A percentile compares a stretch with the other conserved stretches of the same genome.
Evolutionary conservation across 2,113 vertebrate species (phyloP).

Genomic region (Stigmatopora argus): DNA sequence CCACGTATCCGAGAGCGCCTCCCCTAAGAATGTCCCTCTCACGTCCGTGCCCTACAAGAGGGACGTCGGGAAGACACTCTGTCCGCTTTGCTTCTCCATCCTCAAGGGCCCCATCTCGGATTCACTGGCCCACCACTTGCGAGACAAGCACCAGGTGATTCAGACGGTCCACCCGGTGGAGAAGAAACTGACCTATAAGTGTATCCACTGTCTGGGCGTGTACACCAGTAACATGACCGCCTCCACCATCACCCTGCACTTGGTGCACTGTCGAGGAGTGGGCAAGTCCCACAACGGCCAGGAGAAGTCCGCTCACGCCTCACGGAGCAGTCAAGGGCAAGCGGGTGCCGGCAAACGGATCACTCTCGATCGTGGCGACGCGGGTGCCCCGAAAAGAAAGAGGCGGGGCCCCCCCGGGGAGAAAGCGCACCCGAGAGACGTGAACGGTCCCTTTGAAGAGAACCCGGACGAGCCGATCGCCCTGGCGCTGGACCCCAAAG

Average conservation of each 20-base stretch:
- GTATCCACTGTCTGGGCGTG: conserved; percentile 95
- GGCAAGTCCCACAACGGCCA: conserved; percentile 94
- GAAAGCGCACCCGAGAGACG: conserved; percentile 61
- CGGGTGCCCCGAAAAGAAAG: conserved; percentile 79
- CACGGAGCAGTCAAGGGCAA: conserved; percentile 76
- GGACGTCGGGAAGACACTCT: conserved; percentile 94
- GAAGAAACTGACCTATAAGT: conserved; percentile 97
- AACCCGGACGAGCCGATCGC: conserved; percentile 86
- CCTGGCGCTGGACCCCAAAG: conserved; percentile 89
- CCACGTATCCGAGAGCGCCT: conserved; percentile 65
- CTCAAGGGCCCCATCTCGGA: conserved; percentile 96
- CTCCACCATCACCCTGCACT: conserved; percentile 92
- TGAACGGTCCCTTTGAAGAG: conserved; percentile 75
- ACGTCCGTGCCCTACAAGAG: conserved; percentile 94
- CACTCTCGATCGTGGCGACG: conserved; percentile 74
- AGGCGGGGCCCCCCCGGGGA: conserved; percentile 71
- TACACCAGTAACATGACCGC: conserved; percentile 99
- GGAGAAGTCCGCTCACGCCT: conserved; percentile 75
- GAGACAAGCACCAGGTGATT: conserved; percentile 94
- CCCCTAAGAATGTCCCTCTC: conserved; percentile 78
- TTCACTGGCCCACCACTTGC: conserved; percentile 89
- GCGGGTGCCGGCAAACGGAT: conserved; percentile 77
- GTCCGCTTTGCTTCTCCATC: conserved; percentile 95
- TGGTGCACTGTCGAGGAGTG: conserved; percentile 94
- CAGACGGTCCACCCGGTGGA: conserved; percentile 97